A percentile compares a stretch with the other conserved stretches of the same genome.
phyloP scores from a whole-genome alignment of 2,113 vertebrate genomes.

The Piaya cayana region DNA sequence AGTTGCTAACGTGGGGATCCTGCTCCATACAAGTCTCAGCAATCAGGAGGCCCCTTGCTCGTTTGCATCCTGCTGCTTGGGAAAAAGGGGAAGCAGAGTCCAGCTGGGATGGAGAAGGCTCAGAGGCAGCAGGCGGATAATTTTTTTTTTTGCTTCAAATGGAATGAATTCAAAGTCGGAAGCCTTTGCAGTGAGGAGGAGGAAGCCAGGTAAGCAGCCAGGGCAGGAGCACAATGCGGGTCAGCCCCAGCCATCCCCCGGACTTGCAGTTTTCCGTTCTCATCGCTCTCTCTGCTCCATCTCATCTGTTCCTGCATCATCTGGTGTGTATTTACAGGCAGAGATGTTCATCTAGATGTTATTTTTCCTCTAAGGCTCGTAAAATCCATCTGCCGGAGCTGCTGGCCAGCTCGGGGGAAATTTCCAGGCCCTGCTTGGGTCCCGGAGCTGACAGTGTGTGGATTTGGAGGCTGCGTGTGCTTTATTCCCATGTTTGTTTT shows the following conservation, averaged over 20 bases:
- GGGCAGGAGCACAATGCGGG: too few relatives aligned
- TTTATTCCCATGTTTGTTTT: background rate
- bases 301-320: background rate
- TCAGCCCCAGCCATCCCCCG: background rate
- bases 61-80: background rate
- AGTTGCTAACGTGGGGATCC: background rate
- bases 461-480: background rate
- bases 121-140: background rate
- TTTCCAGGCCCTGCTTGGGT: background rate
- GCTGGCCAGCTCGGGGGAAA: background rate
- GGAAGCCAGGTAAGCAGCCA: background rate
- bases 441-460: background rate
- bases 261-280: background rate
- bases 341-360: background rate
- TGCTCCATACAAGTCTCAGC: background rate
- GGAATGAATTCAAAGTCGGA: background rate
- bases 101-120: background rate
- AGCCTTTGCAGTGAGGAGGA: background rate
- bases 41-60: background rate
- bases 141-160: background rate
- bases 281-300: background rate
- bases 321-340: background rate
- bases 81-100: background rate
- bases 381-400: conserved; percentile 53
- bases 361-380: background rate